Conservation (phyloP, 2,113 vertebrate genomes). For the Morone chrysops region DNA sequence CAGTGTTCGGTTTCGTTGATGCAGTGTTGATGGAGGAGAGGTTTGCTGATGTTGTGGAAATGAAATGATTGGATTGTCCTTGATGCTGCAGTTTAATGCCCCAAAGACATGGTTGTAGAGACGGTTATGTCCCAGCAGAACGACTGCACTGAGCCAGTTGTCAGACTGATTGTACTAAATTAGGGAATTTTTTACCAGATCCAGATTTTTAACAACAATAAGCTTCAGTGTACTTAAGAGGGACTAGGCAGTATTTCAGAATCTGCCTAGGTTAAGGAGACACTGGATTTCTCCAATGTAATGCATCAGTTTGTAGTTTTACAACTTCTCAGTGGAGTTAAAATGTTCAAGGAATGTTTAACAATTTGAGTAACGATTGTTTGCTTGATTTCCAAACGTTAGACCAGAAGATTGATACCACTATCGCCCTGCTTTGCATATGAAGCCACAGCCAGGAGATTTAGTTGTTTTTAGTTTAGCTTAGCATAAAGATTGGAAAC, state of each 20-base stretch:
- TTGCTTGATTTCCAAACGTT: not conserved
- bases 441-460: not conserved
- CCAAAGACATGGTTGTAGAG: not conserved
- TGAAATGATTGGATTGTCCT: conserved; percentile 35
- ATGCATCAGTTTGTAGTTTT: not conserved
- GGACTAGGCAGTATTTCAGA: not conserved
- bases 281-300: not conserved
- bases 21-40: not conserved
- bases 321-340: not conserved
- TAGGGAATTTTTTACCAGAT: conserved; percentile 1
- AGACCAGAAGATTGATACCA: not conserved
- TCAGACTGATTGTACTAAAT: conserved; percentile 6
- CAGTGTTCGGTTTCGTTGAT: not conserved
- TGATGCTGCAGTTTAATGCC: not conserved
- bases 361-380: not conserved
- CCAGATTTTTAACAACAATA: not conserved
- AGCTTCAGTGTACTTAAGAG: not conserved
- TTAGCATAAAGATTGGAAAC: not conserved
- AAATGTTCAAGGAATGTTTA: not conserved
- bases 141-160: not conserved
- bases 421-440: not conserved
- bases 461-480: too few species aligned
- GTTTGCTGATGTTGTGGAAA: conserved; percentile 22
- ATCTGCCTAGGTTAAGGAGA: not conserved
- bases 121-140: conserved; percentile 5